Percentiles rank a stretch among this genome's conserved stretches.
phyloP scores from a whole-genome alignment of 2,797 vertebrate species.

The Anabas testudineus region DNA sequence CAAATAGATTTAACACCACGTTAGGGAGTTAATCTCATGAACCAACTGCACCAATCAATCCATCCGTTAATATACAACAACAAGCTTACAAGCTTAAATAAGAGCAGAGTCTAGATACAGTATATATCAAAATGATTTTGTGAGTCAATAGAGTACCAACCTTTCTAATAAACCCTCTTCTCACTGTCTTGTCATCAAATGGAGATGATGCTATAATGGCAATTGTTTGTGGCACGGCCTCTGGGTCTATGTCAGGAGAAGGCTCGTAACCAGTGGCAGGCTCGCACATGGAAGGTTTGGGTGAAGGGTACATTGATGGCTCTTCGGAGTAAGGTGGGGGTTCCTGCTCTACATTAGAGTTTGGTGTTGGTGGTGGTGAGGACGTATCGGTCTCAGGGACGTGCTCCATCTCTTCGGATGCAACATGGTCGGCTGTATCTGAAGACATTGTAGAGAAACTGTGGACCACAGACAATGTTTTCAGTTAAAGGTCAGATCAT shows the following conservation, averaged over 20 bases:
- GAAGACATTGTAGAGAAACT: constrained; percentile 66
- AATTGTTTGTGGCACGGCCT: not conserved
- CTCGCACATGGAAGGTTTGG: not conserved
- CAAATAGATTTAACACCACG: no score
- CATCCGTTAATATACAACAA: not conserved
- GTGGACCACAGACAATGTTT: not conserved
- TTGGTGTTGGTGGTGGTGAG: constrained; percentile 1
- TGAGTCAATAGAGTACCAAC: constrained; percentile 44
- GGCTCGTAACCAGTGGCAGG: constrained; percentile 10
- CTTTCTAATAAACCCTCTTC: constrained; percentile 72
- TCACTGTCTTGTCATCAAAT: constrained; percentile 66
- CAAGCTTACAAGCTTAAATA: no score
- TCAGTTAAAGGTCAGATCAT: not conserved
- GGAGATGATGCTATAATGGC: constrained; percentile 3
- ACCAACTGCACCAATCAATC: no score
- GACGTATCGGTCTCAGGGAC: not conserved
- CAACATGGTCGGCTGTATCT: constrained; percentile 10
- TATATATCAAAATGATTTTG: no score
- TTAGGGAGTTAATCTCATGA: no score
- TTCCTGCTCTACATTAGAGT: constrained; percentile 21
- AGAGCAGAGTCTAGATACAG: no score
- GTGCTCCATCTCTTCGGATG: not conserved
- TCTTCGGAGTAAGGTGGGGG: constrained; percentile 57
- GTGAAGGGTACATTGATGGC: not conserved
- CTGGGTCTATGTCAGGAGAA: constrained; percentile 13